These are phyloP conservation scores for Gerris lacustris DNA, from an alignment of 2,888 invertebrate species.

Conservation along the genomic window DNA sequence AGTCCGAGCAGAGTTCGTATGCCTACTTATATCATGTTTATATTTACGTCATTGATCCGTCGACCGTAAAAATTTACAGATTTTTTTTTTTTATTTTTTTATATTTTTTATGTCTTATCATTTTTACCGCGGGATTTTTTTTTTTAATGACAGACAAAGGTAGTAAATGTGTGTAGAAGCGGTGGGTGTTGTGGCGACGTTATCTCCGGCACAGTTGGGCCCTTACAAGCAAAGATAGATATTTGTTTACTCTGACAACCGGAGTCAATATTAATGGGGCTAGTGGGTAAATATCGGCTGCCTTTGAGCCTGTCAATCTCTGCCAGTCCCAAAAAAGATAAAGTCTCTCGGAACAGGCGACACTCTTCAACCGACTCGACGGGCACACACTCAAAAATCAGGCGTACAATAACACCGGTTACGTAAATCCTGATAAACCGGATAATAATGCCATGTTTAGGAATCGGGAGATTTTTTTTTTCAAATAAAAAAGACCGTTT, in stretches of 20 bases:
- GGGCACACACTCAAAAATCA: not conserved
- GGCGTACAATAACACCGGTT: too few relatives aligned
- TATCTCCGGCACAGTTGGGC: slow-evolving; percentile 3
- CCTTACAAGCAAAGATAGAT: not conserved
- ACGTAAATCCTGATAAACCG: too few relatives aligned
- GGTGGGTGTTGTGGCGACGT: not conserved
- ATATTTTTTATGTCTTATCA: too few relatives aligned
- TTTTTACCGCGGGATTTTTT: not conserved
- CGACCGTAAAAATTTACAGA: too few relatives aligned
- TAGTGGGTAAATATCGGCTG: slow-evolving; percentile 3
- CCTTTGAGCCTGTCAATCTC: slow-evolving; percentile 3
- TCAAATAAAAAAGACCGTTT: too few relatives aligned
- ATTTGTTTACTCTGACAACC: not conserved
- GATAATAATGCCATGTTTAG: too few relatives aligned
- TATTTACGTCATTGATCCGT: too few relatives aligned
- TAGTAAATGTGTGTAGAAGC: not conserved
- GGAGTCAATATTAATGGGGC: slow-evolving; percentile 1
- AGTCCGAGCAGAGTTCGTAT: too few relatives aligned
- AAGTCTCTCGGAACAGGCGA: not conserved
- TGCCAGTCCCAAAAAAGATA: not conserved
- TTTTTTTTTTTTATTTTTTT: too few relatives aligned
- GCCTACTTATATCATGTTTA: too few relatives aligned
- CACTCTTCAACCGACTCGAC: not conserved
- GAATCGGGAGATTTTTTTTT: too few relatives aligned
- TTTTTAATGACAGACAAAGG: not conserved